Conservation (phyloP, 2,797 vertebrate species). For the Pipistrellus nathusii region DNA sequence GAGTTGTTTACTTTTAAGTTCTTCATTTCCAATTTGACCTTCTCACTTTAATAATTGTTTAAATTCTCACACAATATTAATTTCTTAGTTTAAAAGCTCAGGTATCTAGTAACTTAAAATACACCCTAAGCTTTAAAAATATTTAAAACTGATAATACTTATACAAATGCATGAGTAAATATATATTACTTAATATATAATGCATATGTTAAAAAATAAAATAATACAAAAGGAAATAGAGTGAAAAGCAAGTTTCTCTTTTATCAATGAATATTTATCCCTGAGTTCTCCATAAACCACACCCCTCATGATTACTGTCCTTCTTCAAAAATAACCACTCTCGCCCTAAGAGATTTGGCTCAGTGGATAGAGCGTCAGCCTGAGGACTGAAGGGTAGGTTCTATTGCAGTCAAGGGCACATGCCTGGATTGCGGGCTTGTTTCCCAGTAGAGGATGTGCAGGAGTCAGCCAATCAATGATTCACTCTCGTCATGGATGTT, state of each 20-base stretch:
- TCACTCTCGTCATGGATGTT: too few relatives aligned
- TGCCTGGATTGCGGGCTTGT: too few relatives aligned
- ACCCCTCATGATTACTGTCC: not conserved
- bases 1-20: not conserved
- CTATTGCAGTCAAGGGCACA: too few relatives aligned
- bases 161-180: not conserved
- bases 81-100: constrained; percentile 7
- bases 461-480: too few relatives aligned
- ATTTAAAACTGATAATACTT: not conserved
- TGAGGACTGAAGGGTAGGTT: too few relatives aligned
- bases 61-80: not conserved
- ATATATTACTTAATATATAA: not conserved
- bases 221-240: not conserved
- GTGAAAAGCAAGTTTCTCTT: not conserved
- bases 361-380: too few relatives aligned
- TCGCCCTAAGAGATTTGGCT: not conserved
- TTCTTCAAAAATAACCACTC: not conserved
- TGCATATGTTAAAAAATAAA: not conserved
- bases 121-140: not conserved
- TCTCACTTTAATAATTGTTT: not conserved
- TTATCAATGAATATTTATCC: not conserved
- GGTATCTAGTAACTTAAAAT: not conserved
- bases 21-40: constrained; percentile 3
- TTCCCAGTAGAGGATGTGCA: too few relatives aligned
- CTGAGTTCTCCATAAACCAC: not conserved